These are phyloP conservation scores for Myotis yumanensis DNA, from an alignment of 2,113 vertebrate genomes.

Conservation along the genomic window DNA sequence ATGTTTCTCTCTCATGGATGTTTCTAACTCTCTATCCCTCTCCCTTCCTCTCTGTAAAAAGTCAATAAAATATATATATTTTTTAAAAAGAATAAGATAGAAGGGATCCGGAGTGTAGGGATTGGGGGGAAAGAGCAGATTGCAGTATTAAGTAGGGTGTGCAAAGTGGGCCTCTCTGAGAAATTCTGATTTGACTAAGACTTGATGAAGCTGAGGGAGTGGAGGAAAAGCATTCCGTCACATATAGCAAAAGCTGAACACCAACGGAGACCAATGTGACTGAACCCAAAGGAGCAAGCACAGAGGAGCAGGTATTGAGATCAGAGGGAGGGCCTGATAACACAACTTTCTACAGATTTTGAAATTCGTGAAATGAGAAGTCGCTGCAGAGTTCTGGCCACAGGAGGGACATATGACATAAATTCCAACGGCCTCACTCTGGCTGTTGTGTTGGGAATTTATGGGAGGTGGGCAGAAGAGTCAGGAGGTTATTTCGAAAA, in stretches of 20 bases:
- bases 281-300: background rate
- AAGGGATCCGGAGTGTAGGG: background rate
- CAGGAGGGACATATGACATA: background rate
- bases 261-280: background rate
- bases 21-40: too few relatives aligned
- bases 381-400: background rate
- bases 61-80: too few relatives aligned
- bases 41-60: too few relatives aligned
- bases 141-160: background rate
- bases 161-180: background rate
- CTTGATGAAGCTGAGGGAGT: background rate
- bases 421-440: too few relatives aligned
- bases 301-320: background rate
- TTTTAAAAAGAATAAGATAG: background rate
- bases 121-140: background rate
- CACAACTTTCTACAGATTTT: background rate
- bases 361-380: background rate
- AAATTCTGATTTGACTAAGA: background rate
- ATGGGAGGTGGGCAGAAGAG: background rate
- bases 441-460: background rate
- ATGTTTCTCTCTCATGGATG: too few relatives aligned
- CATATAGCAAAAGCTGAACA: background rate
- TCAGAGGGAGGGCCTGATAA: background rate
- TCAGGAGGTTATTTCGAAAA: background rate
- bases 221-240: background rate